phyloP scores from a whole-genome alignment of 2,888 invertebrate genomes.

The Drosophila nr. perissopoda region DNA sequence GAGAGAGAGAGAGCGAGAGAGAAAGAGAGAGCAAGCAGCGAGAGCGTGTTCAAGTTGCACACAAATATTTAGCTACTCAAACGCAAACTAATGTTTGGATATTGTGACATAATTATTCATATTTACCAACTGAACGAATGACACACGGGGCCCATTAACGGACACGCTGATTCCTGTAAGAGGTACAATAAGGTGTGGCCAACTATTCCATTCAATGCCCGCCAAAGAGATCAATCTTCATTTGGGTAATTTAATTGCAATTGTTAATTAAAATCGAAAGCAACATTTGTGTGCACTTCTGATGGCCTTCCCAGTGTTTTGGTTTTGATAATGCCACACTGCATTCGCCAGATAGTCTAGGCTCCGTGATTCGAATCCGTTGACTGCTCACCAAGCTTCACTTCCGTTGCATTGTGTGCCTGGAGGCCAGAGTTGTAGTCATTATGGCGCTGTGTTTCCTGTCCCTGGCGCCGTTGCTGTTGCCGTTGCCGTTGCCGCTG shows the following conservation, averaged over 20 bases:
- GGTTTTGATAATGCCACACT: conserved; percentile 38
- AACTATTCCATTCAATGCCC: neutral
- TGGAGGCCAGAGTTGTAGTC: conserved; percentile 43
- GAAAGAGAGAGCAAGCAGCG: neutral
- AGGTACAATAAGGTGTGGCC: neutral
- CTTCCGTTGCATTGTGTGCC: conserved; percentile 54
- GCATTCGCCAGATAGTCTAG: conserved; percentile 20
- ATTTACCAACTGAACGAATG: conserved; percentile 19
- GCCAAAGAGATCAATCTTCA: conserved; percentile 18
- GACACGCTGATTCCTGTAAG: conserved; percentile 1
- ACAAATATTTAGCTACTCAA: conserved; percentile 32
- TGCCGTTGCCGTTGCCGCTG: neutral
- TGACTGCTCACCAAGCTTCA: conserved; percentile 40
- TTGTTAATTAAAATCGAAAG: conserved; percentile 34
- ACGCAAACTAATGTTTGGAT: conserved; percentile 18
- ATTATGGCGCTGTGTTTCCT: conserved; percentile 57
- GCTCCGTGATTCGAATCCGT: conserved; percentile 40
- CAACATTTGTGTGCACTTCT: conserved; percentile 15
- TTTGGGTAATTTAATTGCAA: conserved; percentile 22
- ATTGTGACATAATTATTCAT: conserved; percentile 43
- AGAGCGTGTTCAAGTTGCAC: conserved; percentile 32
- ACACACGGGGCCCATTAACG: conserved; percentile 20
- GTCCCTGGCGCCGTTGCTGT: conserved; percentile 29
- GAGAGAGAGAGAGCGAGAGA: neutral
- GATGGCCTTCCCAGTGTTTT: neutral